phyloP scores from a whole-genome alignment of 2,888 invertebrate genomes.

The Camponotus fellah region DNA sequence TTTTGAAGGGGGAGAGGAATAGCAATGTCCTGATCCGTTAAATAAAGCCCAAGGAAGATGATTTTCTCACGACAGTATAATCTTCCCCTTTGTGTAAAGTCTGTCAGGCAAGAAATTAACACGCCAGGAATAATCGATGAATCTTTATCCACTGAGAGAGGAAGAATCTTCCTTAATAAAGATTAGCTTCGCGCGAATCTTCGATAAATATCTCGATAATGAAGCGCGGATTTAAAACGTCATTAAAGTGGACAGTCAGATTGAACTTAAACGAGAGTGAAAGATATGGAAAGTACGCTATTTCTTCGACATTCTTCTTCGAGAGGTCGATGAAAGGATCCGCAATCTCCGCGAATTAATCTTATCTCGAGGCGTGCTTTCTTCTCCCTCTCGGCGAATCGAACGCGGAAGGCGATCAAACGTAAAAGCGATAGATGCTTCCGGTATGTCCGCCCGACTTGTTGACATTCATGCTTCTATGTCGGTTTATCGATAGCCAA shows the following conservation, averaged over 20 bases:
- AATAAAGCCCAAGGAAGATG: not conserved
- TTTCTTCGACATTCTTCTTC: not conserved
- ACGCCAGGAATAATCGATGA: not conserved
- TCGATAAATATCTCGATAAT: not conserved
- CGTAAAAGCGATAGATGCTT: slow-evolving; percentile 30
- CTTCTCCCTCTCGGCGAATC: not conserved
- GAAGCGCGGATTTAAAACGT: not conserved
- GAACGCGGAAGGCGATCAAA: not conserved
- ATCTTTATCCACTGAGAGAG: not conserved
- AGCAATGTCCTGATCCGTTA: not conserved
- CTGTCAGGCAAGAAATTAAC: slow-evolving; percentile 21
- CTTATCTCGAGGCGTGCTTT: not conserved
- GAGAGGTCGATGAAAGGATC: not conserved
- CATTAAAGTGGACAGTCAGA: not conserved
- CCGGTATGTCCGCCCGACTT: slow-evolving; percentile 35
- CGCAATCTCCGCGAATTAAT: not conserved
- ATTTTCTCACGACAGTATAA: slow-evolving; percentile 3
- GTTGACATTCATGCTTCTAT: slow-evolving; percentile 31
- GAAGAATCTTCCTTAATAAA: slow-evolving; percentile 1
- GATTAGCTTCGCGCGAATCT: not conserved
- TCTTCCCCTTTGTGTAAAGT: not conserved
- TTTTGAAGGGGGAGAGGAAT: not conserved
- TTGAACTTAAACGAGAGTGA: not conserved
- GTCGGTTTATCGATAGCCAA: slow-evolving; percentile 28
- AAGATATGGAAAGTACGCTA: not conserved